Percentiles rank a stretch among this genome's conserved stretches.
These are phyloP conservation scores for Drosophila triauraria DNA, from an alignment of 1,140 invertebrate species.

Conservation along the genomic window DNA sequence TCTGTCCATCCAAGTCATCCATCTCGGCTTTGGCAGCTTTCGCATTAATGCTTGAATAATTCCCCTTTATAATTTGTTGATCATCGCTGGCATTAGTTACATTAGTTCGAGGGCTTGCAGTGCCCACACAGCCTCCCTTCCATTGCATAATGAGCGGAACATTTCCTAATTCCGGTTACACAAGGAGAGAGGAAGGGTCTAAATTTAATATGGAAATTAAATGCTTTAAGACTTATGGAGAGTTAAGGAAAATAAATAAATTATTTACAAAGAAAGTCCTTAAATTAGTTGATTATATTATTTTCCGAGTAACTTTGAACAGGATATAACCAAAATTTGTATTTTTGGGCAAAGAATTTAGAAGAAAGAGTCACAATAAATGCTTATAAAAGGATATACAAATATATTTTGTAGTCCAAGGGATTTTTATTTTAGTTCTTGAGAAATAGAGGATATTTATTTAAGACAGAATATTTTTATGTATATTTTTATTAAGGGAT, in stretches of 20 bases:
- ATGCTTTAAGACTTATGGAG: background rate
- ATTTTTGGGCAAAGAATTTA: too few species aligned
- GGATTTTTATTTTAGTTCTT: background rate
- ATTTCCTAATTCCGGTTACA: constrained; percentile 37
- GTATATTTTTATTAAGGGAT: background rate
- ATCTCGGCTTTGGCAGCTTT: constrained; percentile 78
- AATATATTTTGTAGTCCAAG: background rate
- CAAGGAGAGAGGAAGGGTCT: background rate
- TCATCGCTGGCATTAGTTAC: constrained; percentile 68
- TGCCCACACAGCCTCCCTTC: constrained; percentile 8
- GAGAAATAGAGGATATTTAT: background rate
- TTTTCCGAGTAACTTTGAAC: too few species aligned
- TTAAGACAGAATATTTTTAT: too few species aligned
- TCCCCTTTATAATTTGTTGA: constrained; percentile 65
- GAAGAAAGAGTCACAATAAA: background rate
- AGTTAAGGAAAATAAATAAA: background rate
- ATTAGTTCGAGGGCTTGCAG: constrained; percentile 60
- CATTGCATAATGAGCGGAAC: constrained; percentile 51
- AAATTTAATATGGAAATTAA: constrained; percentile 1
- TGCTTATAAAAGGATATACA: background rate
- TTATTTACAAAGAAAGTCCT: background rate
- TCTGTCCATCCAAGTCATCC: constrained; percentile 59
- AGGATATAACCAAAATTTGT: too few species aligned
- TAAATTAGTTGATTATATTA: too few species aligned
- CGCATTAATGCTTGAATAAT: constrained; percentile 81